Percentiles rank a stretch among this genome's conserved stretches.
Evolutionary conservation across 1,140 invertebrate species (phyloP).

Genomic region (Pogonus chalceus): DNA sequence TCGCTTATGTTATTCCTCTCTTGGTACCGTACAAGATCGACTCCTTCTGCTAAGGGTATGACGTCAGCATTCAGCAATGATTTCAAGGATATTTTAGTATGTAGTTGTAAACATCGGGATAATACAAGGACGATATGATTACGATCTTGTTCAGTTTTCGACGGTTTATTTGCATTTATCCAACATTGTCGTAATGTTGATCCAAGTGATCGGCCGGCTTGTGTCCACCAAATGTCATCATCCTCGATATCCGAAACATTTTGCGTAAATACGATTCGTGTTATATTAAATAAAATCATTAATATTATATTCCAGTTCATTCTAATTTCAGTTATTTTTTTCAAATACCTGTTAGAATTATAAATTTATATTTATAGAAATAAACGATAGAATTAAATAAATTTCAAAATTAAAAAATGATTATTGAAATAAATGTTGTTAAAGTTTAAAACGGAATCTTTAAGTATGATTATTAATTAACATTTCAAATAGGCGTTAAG

Average conservation of each 20-base stretch:
- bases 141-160: background rate
- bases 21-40: slow-evolving; percentile 26
- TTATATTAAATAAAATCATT: background rate
- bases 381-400: too few relatives aligned
- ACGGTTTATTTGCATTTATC: background rate
- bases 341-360: too few relatives aligned
- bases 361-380: too few relatives aligned
- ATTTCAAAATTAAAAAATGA: too few relatives aligned
- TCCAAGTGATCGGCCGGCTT: background rate
- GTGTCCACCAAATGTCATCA: background rate
- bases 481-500: too few relatives aligned
- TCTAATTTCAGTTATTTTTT: too few relatives aligned
- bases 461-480: too few relatives aligned
- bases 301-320: too few relatives aligned
- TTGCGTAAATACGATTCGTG: background rate
- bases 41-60: slow-evolving; percentile 30
- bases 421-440: too few relatives aligned
- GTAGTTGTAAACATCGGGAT: background rate
- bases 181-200: background rate
- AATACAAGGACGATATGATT: background rate
- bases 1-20: background rate
- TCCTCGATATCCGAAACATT: background rate
- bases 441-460: too few relatives aligned
- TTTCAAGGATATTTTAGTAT: background rate
- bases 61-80: slow-evolving; percentile 25